Percentiles rank a stretch among this genome's conserved stretches.
These are phyloP conservation scores for Heliopora coerulea DNA, from an alignment of 92 coral and sea anemone genomes.

Conservation along the genomic window DNA sequence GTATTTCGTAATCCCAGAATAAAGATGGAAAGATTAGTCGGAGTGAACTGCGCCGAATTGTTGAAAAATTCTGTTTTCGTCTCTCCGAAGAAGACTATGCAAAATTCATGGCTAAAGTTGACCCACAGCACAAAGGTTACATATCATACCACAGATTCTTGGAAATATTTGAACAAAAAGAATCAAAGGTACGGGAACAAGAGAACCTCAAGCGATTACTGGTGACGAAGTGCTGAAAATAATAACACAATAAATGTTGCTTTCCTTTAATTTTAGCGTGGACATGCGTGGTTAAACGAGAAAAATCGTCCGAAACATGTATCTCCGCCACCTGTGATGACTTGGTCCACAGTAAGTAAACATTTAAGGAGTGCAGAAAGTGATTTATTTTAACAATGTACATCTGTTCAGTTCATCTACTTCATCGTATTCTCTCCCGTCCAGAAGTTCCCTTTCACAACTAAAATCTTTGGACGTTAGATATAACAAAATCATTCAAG, in stretches of 20 bases:
- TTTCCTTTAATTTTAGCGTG: constrained; percentile 56
- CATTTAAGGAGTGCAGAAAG: not conserved
- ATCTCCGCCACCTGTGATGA: constrained; percentile 92
- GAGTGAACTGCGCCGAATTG: constrained; percentile 86
- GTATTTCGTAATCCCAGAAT: constrained; percentile 55
- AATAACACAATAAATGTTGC: no score
- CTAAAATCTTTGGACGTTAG: no score
- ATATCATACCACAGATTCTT: constrained; percentile 83
- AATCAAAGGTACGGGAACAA: constrained; percentile 84
- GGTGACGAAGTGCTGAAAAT: no score
- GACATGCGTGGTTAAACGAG: constrained; percentile 83
- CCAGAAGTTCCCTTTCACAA: no score
- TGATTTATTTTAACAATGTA: no score
- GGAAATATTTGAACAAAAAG: constrained; percentile 87
- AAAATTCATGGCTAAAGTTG: constrained; percentile 85
- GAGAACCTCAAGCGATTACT: no score
- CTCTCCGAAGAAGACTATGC: constrained; percentile 85
- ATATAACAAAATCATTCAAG: no score
- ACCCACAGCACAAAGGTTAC: constrained; percentile 84
- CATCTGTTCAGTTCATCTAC: no score
- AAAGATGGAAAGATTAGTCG: constrained; percentile 91
- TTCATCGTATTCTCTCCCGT: no score
- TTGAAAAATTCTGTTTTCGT: constrained; percentile 92
- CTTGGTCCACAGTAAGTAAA: constrained; percentile 97
- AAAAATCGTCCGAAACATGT: constrained; percentile 67